These are phyloP conservation scores for Crotalus tigris DNA, from an alignment of 2,113 vertebrate genomes.

Conservation along the genomic window DNA sequence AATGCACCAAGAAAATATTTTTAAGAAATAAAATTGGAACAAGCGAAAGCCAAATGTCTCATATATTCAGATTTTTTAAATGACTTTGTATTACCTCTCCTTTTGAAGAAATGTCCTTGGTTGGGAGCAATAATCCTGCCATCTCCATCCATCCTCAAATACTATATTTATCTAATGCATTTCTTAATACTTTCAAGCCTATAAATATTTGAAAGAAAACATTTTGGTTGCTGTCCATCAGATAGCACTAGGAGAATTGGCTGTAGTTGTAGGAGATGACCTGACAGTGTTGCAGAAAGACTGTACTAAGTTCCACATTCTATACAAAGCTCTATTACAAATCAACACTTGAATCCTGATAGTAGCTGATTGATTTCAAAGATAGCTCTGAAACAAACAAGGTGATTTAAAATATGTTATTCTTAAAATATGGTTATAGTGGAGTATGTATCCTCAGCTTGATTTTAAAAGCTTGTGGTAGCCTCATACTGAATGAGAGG, in stretches of 20 bases:
- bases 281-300: background rate
- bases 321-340: background rate
- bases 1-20: background rate
- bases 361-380: background rate
- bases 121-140: background rate
- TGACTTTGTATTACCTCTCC: background rate
- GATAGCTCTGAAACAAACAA: background rate
- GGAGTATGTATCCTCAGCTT: background rate
- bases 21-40: background rate
- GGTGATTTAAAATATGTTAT: background rate
- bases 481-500: background rate
- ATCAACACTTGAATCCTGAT: background rate
- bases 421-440: background rate
- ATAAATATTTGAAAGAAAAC: background rate
- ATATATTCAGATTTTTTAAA: background rate
- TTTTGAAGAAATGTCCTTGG: background rate
- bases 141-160: no score
- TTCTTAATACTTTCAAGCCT: background rate
- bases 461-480: background rate
- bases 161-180: background rate
- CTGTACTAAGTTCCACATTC: background rate
- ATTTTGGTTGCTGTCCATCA: background rate
- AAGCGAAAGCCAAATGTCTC: background rate
- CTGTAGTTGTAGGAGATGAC: background rate
- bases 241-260: background rate